Evolutionary conservation across 2,113 vertebrate genomes (phyloP).

Genomic region (Sylvietta virens): DNA sequence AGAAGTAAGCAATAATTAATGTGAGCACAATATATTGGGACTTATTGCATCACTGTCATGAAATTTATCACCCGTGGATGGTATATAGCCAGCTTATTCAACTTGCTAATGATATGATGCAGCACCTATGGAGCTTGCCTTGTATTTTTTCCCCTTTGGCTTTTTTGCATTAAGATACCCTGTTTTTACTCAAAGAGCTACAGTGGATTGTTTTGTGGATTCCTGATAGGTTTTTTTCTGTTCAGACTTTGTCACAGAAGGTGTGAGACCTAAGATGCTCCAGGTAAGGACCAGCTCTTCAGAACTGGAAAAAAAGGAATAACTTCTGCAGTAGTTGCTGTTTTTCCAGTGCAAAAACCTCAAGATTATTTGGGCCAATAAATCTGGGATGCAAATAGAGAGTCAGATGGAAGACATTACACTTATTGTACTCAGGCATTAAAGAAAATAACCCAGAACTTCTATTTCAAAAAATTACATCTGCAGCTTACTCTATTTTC

Average conservation of each 20-base stretch:
- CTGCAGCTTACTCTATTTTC: neutral
- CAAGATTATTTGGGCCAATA: neutral
- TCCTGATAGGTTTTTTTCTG: neutral
- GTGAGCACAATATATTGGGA: neutral
- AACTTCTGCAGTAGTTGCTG: neutral
- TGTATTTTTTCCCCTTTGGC: neutral
- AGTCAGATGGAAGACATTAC: constrained; percentile 8
- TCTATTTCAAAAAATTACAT: neutral
- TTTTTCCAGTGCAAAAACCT: neutral
- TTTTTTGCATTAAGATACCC: neutral
- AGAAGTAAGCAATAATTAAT: neutral
- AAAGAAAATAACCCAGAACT: neutral
- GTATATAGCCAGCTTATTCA: neutral
- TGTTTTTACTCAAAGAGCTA: neutral
- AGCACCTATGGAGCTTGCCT: neutral
- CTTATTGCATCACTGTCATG: neutral
- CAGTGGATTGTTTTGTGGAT: neutral
- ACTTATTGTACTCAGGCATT: neutral
- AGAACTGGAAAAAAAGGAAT: neutral
- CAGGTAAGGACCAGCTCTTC: neutral
- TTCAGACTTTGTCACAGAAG: neutral
- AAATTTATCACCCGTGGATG: neutral
- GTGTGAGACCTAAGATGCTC: neutral
- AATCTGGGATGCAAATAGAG: neutral
- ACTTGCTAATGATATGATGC: neutral